These are phyloP conservation scores for Rhopalosiphum maidis DNA, from an alignment of 1,140 invertebrate genomes.

Conservation along the genomic window DNA sequence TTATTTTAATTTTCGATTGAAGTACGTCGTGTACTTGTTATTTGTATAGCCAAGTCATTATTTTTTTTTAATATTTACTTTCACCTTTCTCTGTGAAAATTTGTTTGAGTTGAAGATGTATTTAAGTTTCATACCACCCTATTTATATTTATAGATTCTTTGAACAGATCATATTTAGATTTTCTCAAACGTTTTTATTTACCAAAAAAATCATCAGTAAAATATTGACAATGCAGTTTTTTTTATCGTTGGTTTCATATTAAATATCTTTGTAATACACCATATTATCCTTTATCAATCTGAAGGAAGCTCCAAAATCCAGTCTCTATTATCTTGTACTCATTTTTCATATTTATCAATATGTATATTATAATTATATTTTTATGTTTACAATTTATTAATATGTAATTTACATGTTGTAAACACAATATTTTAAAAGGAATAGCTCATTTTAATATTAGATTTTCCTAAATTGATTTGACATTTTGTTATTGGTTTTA, in stretches of 20 bases:
- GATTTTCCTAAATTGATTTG: not conserved
- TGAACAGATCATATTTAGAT: too few species aligned
- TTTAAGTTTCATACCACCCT: not conserved
- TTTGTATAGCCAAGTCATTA: not conserved
- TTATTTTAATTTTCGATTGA: not conserved
- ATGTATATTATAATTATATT: not conserved
- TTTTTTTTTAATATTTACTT: not conserved
- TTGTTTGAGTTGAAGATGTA: not conserved
- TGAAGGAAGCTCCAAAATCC: not conserved
- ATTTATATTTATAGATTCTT: not conserved
- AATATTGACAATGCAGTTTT: too few species aligned
- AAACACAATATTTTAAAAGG: not conserved
- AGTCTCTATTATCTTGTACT: too few species aligned
- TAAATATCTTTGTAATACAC: too few species aligned
- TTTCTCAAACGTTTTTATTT: too few species aligned
- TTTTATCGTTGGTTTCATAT: too few species aligned
- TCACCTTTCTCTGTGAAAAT: not conserved
- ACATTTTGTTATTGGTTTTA: not conserved
- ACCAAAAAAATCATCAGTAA: too few species aligned
- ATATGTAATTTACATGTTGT: not conserved
- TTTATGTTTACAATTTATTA: not conserved
- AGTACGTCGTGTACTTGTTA: not conserved
- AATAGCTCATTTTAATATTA: not conserved
- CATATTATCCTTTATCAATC: too few species aligned
- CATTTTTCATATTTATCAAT: not conserved